These are phyloP conservation scores for Dasyornis broadbenti DNA, from an alignment of 2,113 vertebrate species.

Conservation along the genomic window DNA sequence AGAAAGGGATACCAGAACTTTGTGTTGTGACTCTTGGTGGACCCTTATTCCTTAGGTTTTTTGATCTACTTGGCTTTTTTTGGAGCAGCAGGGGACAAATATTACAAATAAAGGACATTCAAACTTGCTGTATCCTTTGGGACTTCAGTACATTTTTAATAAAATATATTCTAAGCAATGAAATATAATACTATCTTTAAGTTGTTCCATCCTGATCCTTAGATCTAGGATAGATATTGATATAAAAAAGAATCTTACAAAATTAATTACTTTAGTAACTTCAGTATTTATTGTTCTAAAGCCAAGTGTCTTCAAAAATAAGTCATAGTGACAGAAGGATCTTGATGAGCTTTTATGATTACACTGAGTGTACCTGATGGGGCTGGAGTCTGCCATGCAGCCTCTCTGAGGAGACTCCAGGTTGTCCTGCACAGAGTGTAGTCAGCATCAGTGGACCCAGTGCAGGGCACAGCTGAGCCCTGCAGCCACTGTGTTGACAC, in stretches of 20 bases:
- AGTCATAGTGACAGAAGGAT: not conserved
- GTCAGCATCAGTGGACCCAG: accelerated
- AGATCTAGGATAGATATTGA: not conserved
- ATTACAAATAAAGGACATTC: not conserved
- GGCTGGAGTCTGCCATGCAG: accelerated
- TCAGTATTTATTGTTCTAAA: not conserved
- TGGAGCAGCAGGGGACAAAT: not conserved
- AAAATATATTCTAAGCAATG: not conserved
- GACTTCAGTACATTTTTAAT: not conserved
- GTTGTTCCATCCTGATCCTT: not conserved
- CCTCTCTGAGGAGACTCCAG: not conserved
- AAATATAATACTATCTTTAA: not conserved
- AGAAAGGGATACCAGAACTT: not conserved
- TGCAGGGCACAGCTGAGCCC: not conserved
- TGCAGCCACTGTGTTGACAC: no score
- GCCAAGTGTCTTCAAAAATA: not conserved
- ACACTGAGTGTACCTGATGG: accelerated
- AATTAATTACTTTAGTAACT: not conserved
- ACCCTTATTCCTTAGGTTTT: not conserved
- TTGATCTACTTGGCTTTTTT: not conserved
- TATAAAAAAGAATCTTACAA: not conserved
- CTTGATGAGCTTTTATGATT: not conserved
- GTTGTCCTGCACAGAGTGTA: accelerated
- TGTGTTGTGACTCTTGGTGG: not conserved
- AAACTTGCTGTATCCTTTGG: not conserved